A percentile compares a stretch with the other conserved stretches of the same genome.
Evolutionary conservation across 2,113 vertebrate genomes (phyloP).

Genomic region (Rhea pennata): DNA sequence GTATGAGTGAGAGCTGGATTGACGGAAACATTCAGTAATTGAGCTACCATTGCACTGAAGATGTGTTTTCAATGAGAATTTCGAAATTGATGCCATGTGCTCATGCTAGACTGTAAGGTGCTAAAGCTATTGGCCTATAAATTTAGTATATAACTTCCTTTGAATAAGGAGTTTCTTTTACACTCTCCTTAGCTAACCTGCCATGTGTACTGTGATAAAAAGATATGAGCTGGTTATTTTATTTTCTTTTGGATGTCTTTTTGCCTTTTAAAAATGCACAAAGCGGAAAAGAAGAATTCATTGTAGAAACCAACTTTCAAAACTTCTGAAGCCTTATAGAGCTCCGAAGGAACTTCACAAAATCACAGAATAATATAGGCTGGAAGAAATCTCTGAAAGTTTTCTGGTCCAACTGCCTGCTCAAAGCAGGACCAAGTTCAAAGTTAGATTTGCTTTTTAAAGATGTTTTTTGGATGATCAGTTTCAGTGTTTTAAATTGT

Average conservation of each 20-base stretch:
- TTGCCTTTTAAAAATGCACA: neutral
- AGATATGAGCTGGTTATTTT: neutral
- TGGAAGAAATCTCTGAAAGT: neutral
- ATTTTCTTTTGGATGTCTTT: neutral
- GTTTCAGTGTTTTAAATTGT: neutral
- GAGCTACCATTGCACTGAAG: neutral
- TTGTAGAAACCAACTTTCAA: neutral
- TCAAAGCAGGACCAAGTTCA: neutral
- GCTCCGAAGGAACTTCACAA: neutral
- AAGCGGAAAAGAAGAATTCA: neutral
- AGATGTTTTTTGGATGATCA: neutral
- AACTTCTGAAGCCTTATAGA: neutral
- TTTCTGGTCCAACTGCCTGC: neutral
- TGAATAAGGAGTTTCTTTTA: neutral
- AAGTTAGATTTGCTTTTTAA: neutral
- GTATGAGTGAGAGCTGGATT: neutral
- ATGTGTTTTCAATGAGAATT: neutral
- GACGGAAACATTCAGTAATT: neutral
- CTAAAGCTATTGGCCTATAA: neutral
- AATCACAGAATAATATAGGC: neutral
- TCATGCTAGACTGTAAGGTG: neutral
- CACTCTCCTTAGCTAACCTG: neutral
- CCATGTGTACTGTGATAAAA: neutral
- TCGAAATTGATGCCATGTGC: neutral
- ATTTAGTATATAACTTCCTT: neutral